Percentiles rank a stretch among this genome's conserved stretches.
Evolutionary conservation across 1,140 invertebrate genomes (phyloP).

Genomic region (Cotesia typhae): DNA sequence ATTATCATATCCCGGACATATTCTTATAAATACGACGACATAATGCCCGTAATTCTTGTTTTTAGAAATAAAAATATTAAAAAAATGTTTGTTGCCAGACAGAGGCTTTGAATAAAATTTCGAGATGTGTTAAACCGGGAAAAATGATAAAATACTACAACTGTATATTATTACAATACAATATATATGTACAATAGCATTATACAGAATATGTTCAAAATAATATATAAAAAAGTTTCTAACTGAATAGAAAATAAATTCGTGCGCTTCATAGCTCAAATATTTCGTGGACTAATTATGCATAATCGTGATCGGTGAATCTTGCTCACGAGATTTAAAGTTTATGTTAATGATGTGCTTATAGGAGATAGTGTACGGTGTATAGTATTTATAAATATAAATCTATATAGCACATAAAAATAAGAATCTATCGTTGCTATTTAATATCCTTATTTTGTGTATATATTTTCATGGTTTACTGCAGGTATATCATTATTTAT

Average conservation of each 20-base stretch:
- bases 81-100: too few relatives aligned
- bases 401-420: too few relatives aligned
- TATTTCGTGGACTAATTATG: constrained; percentile 37
- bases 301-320: constrained; percentile 35
- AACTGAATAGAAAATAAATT: constrained; percentile 15
- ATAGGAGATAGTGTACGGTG: constrained; percentile 12
- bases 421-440: neutral
- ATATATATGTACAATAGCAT: neutral
- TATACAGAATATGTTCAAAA: neutral
- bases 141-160: too few relatives aligned
- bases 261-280: constrained; percentile 19
- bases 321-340: constrained; percentile 23
- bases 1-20: constrained; percentile 29
- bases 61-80: too few relatives aligned
- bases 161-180: too few relatives aligned
- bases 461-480: too few relatives aligned
- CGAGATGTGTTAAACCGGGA: too few relatives aligned
- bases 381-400: constrained; percentile 8
- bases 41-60: constrained; percentile 11
- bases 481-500: too few relatives aligned
- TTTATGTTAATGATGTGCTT: constrained; percentile 32
- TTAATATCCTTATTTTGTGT: too few relatives aligned
- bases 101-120: too few relatives aligned
- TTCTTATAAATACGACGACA: constrained; percentile 21
- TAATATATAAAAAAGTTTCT: too few relatives aligned